Evolutionary conservation across 2,888 invertebrate species (phyloP).

Genomic region (Tetheella fluctuosa): DNA sequence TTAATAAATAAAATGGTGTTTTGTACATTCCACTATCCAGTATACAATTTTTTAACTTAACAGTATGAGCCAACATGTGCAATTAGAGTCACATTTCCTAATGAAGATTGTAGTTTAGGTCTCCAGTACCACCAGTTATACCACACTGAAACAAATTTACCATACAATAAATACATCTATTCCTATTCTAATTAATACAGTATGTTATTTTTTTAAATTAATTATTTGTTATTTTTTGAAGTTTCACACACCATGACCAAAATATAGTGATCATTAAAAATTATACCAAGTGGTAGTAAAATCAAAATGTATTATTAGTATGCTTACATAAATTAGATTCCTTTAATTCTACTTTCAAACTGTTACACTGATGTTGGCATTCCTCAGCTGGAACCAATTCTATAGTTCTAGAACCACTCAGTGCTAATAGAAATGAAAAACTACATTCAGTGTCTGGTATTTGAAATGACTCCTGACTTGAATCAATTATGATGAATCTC

Average conservation of each 20-base stretch:
- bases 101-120: slow-evolving; percentile 85
- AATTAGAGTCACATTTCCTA: slow-evolving; percentile 84
- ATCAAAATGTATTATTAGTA: too few relatives aligned
- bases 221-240: slow-evolving; percentile 34
- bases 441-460: slow-evolving; percentile 93
- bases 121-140: slow-evolving; percentile 95
- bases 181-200: too few relatives aligned
- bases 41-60: slow-evolving; percentile 70
- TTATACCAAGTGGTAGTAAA: background rate
- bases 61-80: slow-evolving; percentile 90
- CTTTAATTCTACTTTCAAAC: slow-evolving; percentile 88
- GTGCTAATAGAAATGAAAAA: slow-evolving; percentile 89
- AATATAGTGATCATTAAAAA: background rate
- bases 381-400: slow-evolving; percentile 90
- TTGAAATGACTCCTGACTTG: slow-evolving; percentile 85
- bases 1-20: slow-evolving; percentile 60
- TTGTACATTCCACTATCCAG: slow-evolving; percentile 77
- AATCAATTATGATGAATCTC: slow-evolving; percentile 90
- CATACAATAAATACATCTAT: background rate
- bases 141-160: slow-evolving; percentile 86
- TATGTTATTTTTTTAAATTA: background rate
- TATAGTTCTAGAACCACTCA: slow-evolving; percentile 89
- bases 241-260: too few relatives aligned
- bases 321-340: slow-evolving; percentile 90
- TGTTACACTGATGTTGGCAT: slow-evolving; percentile 88